Conservation (phyloP, 1,140 invertebrate species). For the Drosophila persimilis region DNA sequence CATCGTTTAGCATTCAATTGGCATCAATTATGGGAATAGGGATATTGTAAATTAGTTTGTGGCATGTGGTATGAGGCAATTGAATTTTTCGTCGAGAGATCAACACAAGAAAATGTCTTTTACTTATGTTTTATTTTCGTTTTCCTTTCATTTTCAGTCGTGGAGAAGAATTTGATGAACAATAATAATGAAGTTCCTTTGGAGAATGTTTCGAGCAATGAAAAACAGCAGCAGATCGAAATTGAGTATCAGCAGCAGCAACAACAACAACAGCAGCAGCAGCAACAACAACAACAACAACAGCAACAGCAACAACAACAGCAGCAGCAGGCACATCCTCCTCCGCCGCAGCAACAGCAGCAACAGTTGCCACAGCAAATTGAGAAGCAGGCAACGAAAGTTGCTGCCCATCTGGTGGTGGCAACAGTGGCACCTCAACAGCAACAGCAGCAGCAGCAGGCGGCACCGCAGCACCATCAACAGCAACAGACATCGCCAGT, state of each 20-base stretch:
- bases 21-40: constrained; percentile 61
- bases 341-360: constrained; percentile 28
- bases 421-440: constrained; percentile 37
- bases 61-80: constrained; percentile 40
- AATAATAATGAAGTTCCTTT: constrained; percentile 57
- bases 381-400: constrained; percentile 13
- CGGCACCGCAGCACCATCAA: constrained; percentile 39
- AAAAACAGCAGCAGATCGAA: constrained; percentile 38
- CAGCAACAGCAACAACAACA: constrained; percentile 31
- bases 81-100: constrained; percentile 25
- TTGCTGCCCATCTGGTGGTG: constrained; percentile 22
- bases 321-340: constrained; percentile 24
- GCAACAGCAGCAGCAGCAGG: constrained; percentile 29
- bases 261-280: constrained; percentile 33
- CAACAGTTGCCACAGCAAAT: constrained; percentile 28
- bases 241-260: constrained; percentile 35
- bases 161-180: constrained; percentile 59
- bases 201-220: constrained; percentile 48
- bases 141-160: constrained; percentile 50
- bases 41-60: constrained; percentile 70
- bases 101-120: constrained; percentile 9
- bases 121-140: constrained; percentile 26
- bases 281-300: constrained; percentile 45
- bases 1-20: constrained; percentile 73
- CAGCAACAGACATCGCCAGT: constrained; percentile 52